A percentile compares a stretch with the other conserved stretches of the same genome.
These are phyloP conservation scores for Shinisaurus crocodilurus DNA, from an alignment of 2,113 vertebrate species.

Conservation along the genomic window DNA sequence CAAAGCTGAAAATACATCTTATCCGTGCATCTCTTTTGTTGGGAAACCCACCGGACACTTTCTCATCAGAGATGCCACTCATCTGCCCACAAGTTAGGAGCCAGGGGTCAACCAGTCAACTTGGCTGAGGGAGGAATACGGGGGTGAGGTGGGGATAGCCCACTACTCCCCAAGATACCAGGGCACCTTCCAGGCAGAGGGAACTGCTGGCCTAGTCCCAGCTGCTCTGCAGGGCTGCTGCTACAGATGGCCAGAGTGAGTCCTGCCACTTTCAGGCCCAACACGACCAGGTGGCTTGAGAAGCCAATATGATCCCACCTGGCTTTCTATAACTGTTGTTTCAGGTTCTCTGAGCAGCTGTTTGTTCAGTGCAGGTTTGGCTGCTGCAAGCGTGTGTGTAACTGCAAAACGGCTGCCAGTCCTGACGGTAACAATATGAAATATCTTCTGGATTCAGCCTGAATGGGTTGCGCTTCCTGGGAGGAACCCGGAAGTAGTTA, in stretches of 20 bases:
- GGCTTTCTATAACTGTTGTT: not conserved
- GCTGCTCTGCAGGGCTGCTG: not conserved
- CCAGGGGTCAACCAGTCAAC: no score
- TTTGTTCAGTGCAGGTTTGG: not conserved
- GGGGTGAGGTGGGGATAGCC: no score
- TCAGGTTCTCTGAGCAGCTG: not conserved
- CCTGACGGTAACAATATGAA: no score
- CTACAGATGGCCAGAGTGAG: not conserved
- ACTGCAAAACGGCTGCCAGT: not conserved
- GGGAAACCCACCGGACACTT: no score
- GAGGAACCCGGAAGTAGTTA: no score
- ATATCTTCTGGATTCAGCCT: no score
- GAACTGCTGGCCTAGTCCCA: not conserved
- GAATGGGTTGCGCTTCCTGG: no score
- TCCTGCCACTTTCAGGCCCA: not conserved
- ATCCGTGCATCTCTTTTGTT: constrained; percentile 4
- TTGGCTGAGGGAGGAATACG: no score
- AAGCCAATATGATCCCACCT: not conserved
- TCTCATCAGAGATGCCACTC: no score
- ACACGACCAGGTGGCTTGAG: not conserved
- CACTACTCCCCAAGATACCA: no score
- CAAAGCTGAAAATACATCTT: not conserved
- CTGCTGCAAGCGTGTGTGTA: not conserved
- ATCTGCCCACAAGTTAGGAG: no score
- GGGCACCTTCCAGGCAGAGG: not conserved